Evolutionary conservation across 2,888 invertebrate species (phyloP).

Genomic region (Nycteola revayana): DNA sequence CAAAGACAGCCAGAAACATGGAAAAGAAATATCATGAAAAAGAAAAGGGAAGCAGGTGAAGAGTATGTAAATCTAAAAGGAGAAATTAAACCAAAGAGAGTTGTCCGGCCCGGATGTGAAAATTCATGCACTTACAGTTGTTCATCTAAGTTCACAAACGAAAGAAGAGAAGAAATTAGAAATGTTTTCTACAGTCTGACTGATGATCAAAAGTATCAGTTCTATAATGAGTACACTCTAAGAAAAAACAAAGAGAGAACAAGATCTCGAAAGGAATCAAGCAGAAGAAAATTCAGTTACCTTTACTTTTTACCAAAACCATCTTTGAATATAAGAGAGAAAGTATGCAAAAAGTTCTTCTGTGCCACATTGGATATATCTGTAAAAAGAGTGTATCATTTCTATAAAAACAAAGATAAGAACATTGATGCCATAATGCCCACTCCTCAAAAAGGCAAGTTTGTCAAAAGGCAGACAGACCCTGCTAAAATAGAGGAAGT

Average conservation of each 20-base stretch:
- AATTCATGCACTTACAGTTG: conserved; percentile 11
- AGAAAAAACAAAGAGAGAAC: conserved; percentile 8
- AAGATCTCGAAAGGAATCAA: neutral
- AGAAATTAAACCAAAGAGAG: conserved; percentile 3
- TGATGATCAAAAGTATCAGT: conserved; percentile 17
- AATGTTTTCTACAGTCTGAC: conserved; percentile 13
- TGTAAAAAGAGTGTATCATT: conserved; percentile 8
- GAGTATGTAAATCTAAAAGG: conserved; percentile 6
- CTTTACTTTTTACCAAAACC: too few relatives aligned
- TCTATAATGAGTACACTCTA: conserved; percentile 10
- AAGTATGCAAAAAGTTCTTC: conserved; percentile 16
- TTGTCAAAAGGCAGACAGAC: conserved; percentile 10
- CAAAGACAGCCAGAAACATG: conserved; percentile 7
- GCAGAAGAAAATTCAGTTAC: too few relatives aligned
- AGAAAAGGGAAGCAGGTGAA: conserved; percentile 9
- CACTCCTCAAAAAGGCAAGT: conserved; percentile 13
- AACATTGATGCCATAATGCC: conserved; percentile 4
- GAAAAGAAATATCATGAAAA: conserved; percentile 10
- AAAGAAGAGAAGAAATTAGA: conserved; percentile 6
- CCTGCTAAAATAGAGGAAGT: conserved; percentile 15
- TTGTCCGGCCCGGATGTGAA: conserved; percentile 13
- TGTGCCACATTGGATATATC: conserved; percentile 13
- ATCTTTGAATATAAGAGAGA: conserved; percentile 4
- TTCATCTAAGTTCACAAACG: conserved; percentile 8
- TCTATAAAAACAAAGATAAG: conserved; percentile 10